Conservation (phyloP, 2,113 vertebrate species). For the Oncorhynchus masou region DNA sequence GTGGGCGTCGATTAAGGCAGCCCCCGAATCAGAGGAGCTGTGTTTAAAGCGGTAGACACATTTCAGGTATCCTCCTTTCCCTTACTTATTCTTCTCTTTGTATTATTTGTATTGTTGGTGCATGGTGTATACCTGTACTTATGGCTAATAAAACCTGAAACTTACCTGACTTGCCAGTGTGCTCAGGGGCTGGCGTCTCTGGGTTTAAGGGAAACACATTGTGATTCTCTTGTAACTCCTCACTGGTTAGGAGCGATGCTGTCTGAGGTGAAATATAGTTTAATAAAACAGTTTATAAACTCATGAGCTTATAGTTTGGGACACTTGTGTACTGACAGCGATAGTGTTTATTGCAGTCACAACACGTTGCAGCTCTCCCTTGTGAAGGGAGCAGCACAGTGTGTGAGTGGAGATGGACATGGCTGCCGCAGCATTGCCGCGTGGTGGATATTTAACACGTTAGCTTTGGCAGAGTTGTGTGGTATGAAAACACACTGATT, state of each 20-base stretch:
- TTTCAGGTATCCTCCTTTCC: too few species aligned
- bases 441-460: constrained; percentile 72
- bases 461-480: constrained; percentile 71
- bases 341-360: neutral
- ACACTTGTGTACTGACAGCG: neutral
- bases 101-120: too few species aligned
- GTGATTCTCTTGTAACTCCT: constrained; percentile 30
- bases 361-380: too few species aligned
- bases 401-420: constrained; percentile 61
- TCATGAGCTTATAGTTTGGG: constrained; percentile 7
- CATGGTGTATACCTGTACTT: too few species aligned
- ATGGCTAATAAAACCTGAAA: neutral
- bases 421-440: constrained; percentile 41
- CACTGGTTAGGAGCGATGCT: constrained; percentile 13
- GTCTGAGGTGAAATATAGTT: constrained; percentile 52
- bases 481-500: constrained; percentile 75
- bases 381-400: too few species aligned
- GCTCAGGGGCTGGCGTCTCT: constrained; percentile 5
- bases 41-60: too few species aligned
- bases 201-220: constrained; percentile 3
- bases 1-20: too few species aligned
- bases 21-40: too few species aligned
- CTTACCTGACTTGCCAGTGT: constrained; percentile 43
- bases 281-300: constrained; percentile 42
- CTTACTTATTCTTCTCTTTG: too few species aligned